A percentile compares a stretch with the other conserved stretches of the same genome.
Evolutionary conservation across 2,113 vertebrate genomes (phyloP).

Genomic region (Oryzias curvinotus): DNA sequence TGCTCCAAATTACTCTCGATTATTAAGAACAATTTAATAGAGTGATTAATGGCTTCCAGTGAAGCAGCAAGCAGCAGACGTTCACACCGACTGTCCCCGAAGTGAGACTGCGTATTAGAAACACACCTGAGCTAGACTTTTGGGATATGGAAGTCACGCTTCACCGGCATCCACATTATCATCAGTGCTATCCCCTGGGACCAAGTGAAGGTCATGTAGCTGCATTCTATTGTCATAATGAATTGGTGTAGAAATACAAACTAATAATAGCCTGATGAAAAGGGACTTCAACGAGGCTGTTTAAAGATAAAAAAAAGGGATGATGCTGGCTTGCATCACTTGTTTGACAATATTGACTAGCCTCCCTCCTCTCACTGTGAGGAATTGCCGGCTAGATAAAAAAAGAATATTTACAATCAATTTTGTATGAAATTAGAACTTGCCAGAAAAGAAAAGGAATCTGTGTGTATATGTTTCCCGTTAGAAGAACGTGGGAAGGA

Average conservation of each 20-base stretch:
- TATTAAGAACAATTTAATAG: slow-evolving; percentile 28
- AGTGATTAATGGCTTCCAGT: slow-evolving; percentile 36
- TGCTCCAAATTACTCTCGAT: slow-evolving; percentile 52
- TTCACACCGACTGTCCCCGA: slow-evolving; percentile 15
- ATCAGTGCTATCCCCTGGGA: slow-evolving; percentile 26
- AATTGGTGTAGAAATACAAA: slow-evolving; percentile 39
- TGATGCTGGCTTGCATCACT: slow-evolving; percentile 33
- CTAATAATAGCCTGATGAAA: slow-evolving; percentile 33
- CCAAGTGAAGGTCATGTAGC: slow-evolving; percentile 43
- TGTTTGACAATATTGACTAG: slow-evolving; percentile 42
- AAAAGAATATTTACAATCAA: slow-evolving; percentile 1
- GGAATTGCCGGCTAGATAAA: slow-evolving; percentile 7
- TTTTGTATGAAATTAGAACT: background rate
- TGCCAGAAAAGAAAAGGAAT: background rate
- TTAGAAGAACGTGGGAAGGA: slow-evolving; percentile 43
- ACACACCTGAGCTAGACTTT: slow-evolving; percentile 39
- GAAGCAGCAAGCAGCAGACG: slow-evolving; percentile 17
- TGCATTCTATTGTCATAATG: slow-evolving; percentile 48
- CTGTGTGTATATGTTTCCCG: slow-evolving; percentile 15
- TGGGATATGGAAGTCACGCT: slow-evolving; percentile 31
- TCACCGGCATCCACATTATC: slow-evolving; percentile 20
- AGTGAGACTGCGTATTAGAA: slow-evolving; percentile 30
- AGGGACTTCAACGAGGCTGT: slow-evolving; percentile 28
- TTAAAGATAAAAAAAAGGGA: slow-evolving; percentile 53
- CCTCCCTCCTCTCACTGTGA: slow-evolving; percentile 18